Percentiles rank a stretch among this genome's conserved stretches.
These are phyloP conservation scores for Melanerpes aurifrons DNA, from an alignment of 2,113 vertebrate genomes.

Conservation along the genomic window DNA sequence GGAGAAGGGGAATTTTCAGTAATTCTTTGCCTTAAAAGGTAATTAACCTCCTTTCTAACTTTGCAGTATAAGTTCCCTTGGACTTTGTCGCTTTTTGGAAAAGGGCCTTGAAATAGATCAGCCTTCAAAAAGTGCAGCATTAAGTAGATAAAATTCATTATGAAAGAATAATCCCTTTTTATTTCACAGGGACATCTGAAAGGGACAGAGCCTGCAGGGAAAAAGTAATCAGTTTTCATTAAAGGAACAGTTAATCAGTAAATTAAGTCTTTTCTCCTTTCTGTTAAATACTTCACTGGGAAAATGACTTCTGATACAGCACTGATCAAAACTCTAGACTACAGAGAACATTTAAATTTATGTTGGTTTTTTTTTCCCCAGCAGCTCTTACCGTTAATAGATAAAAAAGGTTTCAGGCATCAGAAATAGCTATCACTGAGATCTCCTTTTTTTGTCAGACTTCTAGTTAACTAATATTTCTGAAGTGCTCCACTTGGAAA, in stretches of 20 bases:
- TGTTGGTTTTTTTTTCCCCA: slow-evolving; percentile 19
- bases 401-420: slow-evolving; percentile 38
- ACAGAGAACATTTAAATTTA: not conserved
- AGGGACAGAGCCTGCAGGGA: not conserved
- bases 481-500: slow-evolving; percentile 35
- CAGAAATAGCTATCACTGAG: slow-evolving; percentile 9
- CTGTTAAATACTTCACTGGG: not conserved
- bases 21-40: not conserved
- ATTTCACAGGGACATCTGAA: not conserved
- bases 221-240: not conserved
- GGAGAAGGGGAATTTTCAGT: not conserved
- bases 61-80: not conserved
- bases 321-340: not conserved
- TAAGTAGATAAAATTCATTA: not conserved
- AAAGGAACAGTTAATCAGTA: not conserved
- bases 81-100: not conserved
- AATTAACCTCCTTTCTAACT: not conserved
- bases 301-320: not conserved
- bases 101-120: not conserved
- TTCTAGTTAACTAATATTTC: slow-evolving; percentile 45
- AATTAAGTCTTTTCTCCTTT: not conserved
- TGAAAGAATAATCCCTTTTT: not conserved
- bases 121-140: not conserved
- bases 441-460: not conserved
- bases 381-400: slow-evolving; percentile 17